Evolutionary conservation across 2,888 invertebrate genomes (phyloP), one percentile per base, ranked within the genome.

Genomic region (Lydus trimaculatus): DNA sequence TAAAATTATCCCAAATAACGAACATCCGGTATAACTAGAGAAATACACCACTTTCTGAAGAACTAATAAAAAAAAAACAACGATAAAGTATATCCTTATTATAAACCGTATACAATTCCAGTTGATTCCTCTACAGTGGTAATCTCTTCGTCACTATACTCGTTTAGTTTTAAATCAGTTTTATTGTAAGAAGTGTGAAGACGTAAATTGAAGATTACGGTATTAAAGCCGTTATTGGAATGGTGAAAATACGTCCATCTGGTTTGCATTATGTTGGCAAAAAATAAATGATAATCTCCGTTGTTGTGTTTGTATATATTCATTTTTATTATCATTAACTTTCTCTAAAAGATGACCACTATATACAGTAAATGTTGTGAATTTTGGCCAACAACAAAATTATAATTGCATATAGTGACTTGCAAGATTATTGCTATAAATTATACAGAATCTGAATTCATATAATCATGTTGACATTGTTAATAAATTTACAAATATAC

Each of bases 151-250:
- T 56, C 25, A 48, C 9, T 48, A 6, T 5, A n/a, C 20, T 56
- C 66, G 33, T 17, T 25, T n/a, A 11, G 36, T 61, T 60, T 67
- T 70, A 73, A 73, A 73, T 73, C 71, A 70, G 70, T 71, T 69
- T 73, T 67, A 73, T 73, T 73, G 71, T 72, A n/a, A n/a, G 36
- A 61, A 67, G 63, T 64, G 69, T 62, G 61, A 71, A 64, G 69
- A 67, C 70, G 72, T 72, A 73, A 73, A 73, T 70, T 72, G 69
- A 66, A 69, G 72, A 72, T 73, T 73, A 71, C 69, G 66, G 72
- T 70, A 66, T 61, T 70, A 61, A 67, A 64, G 63, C 69, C 62
- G 65, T 69, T 69, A 66, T 72, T 66, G 70, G 66, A 72, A 67
- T 59, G 63, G 56, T 64, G 63, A 66, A 70, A 65, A 68, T 63